These are phyloP conservation scores for Tyrannus savana DNA, from an alignment of 2,113 vertebrate species.

Conservation along the genomic window DNA sequence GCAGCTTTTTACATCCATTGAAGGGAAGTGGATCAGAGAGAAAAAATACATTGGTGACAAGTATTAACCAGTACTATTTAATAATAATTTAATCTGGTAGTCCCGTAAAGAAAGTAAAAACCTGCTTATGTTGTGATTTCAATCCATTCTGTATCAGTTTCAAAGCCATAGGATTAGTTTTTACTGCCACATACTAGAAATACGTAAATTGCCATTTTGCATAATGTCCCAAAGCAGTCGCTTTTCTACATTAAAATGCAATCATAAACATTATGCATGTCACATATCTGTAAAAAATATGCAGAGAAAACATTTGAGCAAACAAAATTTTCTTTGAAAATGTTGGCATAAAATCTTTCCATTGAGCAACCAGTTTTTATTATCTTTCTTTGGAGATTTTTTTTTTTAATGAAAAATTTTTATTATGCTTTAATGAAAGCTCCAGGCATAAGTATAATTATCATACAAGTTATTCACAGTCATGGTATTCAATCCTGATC, in stretches of 20 bases:
- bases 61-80: neutral
- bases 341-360: neutral
- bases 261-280: neutral
- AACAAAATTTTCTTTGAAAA: neutral
- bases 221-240: neutral
- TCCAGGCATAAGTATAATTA: neutral
- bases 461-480: neutral
- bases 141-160: neutral
- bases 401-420: neutral
- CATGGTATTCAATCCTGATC: neutral
- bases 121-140: neutral
- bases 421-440: neutral
- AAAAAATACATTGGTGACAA: neutral
- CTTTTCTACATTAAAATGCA: constrained; percentile 5
- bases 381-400: neutral
- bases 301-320: neutral
- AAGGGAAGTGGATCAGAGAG: neutral
- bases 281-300: neutral
- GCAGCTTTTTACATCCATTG: neutral
- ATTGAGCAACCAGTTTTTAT: neutral
- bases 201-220: neutral
- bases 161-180: neutral
- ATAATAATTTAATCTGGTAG: neutral
- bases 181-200: neutral
- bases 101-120: neutral